Evolutionary conservation across 1,140 invertebrate genomes (phyloP), one percentile per base, ranked within the genome.

Genomic region (Lerema accius): DNA sequence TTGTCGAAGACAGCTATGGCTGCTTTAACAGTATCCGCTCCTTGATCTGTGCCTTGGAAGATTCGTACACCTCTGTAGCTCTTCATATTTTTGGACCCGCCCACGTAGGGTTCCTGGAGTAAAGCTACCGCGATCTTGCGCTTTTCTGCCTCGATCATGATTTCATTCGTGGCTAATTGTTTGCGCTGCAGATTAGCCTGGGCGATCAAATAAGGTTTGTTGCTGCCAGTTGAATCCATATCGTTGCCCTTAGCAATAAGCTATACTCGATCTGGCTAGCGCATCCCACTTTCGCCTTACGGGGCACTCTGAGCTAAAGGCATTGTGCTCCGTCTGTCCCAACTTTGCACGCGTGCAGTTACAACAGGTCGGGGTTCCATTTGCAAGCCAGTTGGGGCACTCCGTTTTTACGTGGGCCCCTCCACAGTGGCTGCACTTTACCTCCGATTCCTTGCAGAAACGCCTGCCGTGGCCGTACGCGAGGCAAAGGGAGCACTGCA

Each of bases 141-240:
- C 7, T 28, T 28, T 3, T 5, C 23, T 3, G 45, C 19, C 13
- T 14, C 45, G 11, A 62, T 9, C 7, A 70, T 10, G 0, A 66
- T 1, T 14, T 69, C 66, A 0, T 63, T 1, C 0, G 66, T 72
- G 0, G 70, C 66, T 1, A 69, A 16, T 11, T 49, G 4, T 2
- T 17, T 69, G 2, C 66, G 28, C 10, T 66, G 63, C 1, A 72
- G 43, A 13, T 72, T 69, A 2, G 66, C 32, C 11, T 69, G 70
- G 10, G 13, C 7, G 6, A 64, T 23, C 0, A 4, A 1, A 39
- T 40, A 60, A n/a, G n/a, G n/a, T 5, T 4, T 61, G 4, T 7
- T 11, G 23, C 6, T 11, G 3, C 15, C 32, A n/a, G n/a, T n/a
- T n/a, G n/a, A n/a, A n/a, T n/a, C n/a, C 23, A 1, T 14, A 0